A percentile compares a stretch with the other conserved stretches of the same genome.
phyloP scores from a whole-genome alignment of 2,113 vertebrate species.

The Neodon shergylaensis region DNA sequence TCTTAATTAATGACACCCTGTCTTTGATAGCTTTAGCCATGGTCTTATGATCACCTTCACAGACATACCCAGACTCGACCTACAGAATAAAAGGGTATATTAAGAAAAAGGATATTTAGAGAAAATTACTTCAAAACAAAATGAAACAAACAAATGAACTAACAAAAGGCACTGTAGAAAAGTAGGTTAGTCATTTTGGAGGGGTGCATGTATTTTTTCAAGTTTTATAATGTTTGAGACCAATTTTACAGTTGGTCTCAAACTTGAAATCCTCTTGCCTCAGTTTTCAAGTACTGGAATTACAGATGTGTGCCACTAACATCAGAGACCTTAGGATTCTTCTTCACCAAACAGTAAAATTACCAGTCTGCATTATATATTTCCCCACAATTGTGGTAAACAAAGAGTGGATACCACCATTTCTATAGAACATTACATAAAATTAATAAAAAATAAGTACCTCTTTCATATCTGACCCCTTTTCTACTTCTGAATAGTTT shows the following conservation, averaged over 20 bases:
- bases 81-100: constrained; percentile 77
- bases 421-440: not conserved
- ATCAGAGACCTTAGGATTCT: not conserved
- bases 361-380: not conserved
- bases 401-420: not conserved
- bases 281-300: not conserved
- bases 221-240: not conserved
- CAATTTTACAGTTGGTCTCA: not conserved
- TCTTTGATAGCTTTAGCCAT: constrained; percentile 99
- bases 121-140: constrained; percentile 20
- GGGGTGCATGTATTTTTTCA: not conserved
- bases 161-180: not conserved
- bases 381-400: not conserved
- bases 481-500: not conserved
- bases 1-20: constrained; percentile 96
- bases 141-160: not conserved
- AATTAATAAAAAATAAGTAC: constrained; percentile 30
- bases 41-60: constrained; percentile 99
- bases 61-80: constrained; percentile 99
- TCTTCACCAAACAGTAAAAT: constrained; percentile 17
- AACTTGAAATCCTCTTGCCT: not conserved
- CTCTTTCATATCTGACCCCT: not conserved
- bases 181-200: not conserved
- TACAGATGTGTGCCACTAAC: not conserved
- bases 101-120: constrained; percentile 29